Conservation (phyloP, 2,797 vertebrate genomes). For the Orestias chungarensis region DNA sequence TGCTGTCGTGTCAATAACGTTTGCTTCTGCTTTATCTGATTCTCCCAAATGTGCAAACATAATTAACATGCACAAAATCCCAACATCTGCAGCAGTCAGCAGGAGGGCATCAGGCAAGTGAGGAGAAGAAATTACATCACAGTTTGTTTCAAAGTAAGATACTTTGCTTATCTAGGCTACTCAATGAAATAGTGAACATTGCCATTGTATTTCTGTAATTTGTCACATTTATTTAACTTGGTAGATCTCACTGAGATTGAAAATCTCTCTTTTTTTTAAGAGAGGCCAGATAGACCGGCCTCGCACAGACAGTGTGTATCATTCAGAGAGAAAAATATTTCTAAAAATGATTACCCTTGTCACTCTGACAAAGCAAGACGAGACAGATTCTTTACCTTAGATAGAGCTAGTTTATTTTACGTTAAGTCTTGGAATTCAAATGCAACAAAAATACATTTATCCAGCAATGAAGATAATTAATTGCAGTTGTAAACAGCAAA, state of each 20-base stretch:
- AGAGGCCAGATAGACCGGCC: no score
- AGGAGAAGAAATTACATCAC: slow-evolving; percentile 25
- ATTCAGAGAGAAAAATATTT: not conserved
- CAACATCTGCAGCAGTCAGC: slow-evolving; percentile 39
- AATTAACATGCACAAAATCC: slow-evolving; percentile 18
- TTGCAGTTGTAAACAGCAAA: not conserved
- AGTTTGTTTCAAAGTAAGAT: slow-evolving; percentile 33
- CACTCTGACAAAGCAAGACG: not conserved
- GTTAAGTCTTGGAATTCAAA: not conserved
- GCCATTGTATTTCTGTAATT: not conserved
- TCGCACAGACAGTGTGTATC: no score
- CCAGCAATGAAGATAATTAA: not conserved
- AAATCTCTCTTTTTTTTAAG: no score
- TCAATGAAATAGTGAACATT: not conserved
- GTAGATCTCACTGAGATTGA: no score
- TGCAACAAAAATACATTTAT: not conserved
- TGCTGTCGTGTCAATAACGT: slow-evolving; percentile 22
- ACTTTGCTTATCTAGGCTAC: slow-evolving; percentile 7
- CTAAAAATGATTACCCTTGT: not conserved
- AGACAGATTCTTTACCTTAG: not conserved
- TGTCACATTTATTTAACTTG: no score
- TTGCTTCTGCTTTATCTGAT: no score
- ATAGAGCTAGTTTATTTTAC: no score
- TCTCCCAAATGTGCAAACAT: not conserved
- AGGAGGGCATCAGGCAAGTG: not conserved